A percentile compares a stretch with the other conserved stretches of the same genome.
Conservation (phyloP, 1,140 invertebrate genomes). For the Hylyphantes graminicola region DNA sequence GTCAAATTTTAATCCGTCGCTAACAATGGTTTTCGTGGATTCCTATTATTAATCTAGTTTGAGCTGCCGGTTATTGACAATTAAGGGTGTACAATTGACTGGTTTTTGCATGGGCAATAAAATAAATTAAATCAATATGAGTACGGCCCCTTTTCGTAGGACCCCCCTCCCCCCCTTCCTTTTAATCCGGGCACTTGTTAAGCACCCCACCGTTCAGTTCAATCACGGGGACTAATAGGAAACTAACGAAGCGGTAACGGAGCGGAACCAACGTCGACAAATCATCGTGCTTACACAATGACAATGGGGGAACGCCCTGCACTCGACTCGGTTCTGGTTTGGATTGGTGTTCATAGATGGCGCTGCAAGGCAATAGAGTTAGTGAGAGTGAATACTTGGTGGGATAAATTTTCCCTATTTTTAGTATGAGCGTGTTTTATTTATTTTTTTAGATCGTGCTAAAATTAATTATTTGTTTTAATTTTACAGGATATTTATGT, state of each 20-base stretch:
- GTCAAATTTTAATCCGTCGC: too few species aligned
- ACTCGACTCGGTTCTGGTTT: background rate
- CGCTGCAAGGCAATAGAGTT: background rate
- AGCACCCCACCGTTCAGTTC: constrained; percentile 10
- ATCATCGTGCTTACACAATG: constrained; percentile 12
- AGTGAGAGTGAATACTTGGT: background rate
- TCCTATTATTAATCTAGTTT: too few species aligned
- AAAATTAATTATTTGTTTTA: too few species aligned
- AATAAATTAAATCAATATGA: background rate
- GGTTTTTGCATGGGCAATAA: background rate
- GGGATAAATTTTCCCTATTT: background rate
- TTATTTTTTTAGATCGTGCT: background rate
- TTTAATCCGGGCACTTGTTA: constrained; percentile 40
- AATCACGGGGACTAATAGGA: constrained; percentile 57
- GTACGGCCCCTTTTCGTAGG: constrained; percentile 1
- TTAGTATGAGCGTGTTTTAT: background rate
- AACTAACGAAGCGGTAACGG: constrained; percentile 59
- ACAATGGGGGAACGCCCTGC: constrained; percentile 11
- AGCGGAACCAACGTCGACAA: constrained; percentile 51
- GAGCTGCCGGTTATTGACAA: too few species aligned
- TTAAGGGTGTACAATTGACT: too few species aligned
- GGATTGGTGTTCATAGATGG: constrained; percentile 15
- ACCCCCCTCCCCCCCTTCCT: background rate
- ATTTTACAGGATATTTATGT: too few species aligned
- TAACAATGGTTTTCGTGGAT: too few species aligned